phyloP scores from a whole-genome alignment of 2,888 invertebrate genomes.

The Dynastes maya region DNA sequence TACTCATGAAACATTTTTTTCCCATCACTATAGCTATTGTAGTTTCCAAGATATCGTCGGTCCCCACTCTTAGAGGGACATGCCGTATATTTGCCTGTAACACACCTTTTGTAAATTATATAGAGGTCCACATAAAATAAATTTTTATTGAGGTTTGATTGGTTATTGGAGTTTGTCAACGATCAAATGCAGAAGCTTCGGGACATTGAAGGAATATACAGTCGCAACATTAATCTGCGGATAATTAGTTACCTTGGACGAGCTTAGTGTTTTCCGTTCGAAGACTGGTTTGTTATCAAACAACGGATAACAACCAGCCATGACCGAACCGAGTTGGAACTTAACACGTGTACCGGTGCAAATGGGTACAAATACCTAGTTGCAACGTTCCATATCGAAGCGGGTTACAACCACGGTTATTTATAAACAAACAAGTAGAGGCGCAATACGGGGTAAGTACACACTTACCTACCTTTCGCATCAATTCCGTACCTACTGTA shows the following conservation, averaged over 20 bases:
- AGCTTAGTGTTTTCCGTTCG: not conserved
- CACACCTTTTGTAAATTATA: too few relatives aligned
- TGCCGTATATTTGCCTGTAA: too few relatives aligned
- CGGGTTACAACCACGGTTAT: constrained; percentile 21
- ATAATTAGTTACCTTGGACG: not conserved
- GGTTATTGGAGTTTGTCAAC: too few relatives aligned
- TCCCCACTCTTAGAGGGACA: too few relatives aligned
- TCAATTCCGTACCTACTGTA: not conserved
- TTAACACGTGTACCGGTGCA: constrained; percentile 10
- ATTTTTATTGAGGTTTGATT: too few relatives aligned
- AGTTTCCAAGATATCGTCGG: too few relatives aligned
- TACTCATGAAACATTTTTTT: too few relatives aligned
- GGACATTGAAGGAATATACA: not conserved
- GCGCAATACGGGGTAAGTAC: not conserved
- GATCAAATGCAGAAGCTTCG: too few relatives aligned
- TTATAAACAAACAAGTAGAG: constrained; percentile 16
- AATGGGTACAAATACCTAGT: not conserved
- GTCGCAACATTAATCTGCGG: not conserved
- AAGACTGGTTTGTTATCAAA: constrained; percentile 19
- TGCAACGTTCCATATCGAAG: not conserved
- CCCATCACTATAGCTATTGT: too few relatives aligned
- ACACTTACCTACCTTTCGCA: not conserved
- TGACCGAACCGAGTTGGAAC: constrained; percentile 6
- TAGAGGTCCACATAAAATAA: too few relatives aligned
- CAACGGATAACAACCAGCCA: constrained; percentile 20